Evolutionary conservation across 1,140 invertebrate genomes (phyloP).

Genomic region (Drosophila ananassae): DNA sequence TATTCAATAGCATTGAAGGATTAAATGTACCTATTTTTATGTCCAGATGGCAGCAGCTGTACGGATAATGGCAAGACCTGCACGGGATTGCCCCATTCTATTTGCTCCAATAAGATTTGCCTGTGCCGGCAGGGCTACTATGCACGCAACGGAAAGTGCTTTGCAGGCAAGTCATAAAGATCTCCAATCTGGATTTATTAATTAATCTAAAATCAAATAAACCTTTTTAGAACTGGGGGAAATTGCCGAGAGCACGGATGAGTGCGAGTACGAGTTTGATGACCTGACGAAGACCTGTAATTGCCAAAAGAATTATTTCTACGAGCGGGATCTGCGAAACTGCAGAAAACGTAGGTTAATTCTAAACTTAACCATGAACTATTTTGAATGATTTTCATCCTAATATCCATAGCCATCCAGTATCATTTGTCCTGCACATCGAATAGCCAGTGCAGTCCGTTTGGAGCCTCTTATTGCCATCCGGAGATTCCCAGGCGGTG

Average conservation of each 20-base stretch:
- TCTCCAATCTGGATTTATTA: rapidly evolving
- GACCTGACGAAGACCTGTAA: slow-evolving; percentile 73
- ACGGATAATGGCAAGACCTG: slow-evolving; percentile 75
- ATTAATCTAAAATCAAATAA: not conserved
- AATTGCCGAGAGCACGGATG: slow-evolving; percentile 81
- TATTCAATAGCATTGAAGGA: not conserved
- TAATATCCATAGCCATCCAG: slow-evolving; percentile 64
- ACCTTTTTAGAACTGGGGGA: slow-evolving; percentile 70
- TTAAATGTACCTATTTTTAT: not conserved
- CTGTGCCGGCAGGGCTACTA: slow-evolving; percentile 74
- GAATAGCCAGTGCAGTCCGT: slow-evolving; percentile 83
- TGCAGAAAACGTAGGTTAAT: slow-evolving; percentile 77
- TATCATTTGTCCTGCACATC: slow-evolving; percentile 80
- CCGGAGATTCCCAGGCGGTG: slow-evolving; percentile 72
- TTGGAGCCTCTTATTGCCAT: slow-evolving; percentile 75
- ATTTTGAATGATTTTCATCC: not conserved
- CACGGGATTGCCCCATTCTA: slow-evolving; percentile 68
- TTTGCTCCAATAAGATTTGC: slow-evolving; percentile 72
- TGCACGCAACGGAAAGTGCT: slow-evolving; percentile 76
- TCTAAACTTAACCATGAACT: not conserved
- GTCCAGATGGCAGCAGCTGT: slow-evolving; percentile 72
- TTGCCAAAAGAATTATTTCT: slow-evolving; percentile 83
- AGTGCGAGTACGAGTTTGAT: slow-evolving; percentile 78
- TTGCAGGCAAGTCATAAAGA: slow-evolving; percentile 62
- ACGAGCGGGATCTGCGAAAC: slow-evolving; percentile 70